Percentiles rank a stretch among this genome's conserved stretches.
phyloP scores from a whole-genome alignment of 2,797 vertebrate genomes.

The Brachyalestes nurse region DNA sequence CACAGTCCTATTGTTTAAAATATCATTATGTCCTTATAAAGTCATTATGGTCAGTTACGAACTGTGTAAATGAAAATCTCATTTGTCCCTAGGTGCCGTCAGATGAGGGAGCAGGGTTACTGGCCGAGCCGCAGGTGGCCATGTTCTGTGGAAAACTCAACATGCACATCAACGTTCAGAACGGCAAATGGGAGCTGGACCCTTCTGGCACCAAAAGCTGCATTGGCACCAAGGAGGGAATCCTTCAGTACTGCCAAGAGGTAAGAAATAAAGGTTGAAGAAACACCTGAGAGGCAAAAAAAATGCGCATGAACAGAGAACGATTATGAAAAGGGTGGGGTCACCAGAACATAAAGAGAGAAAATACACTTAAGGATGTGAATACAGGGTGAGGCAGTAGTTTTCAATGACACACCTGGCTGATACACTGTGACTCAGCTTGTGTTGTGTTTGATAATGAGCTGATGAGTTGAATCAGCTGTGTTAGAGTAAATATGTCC shows the following conservation, averaged over 20 bases:
- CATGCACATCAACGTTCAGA: conserved; percentile 91
- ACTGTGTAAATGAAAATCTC: background rate
- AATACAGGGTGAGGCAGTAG: background rate
- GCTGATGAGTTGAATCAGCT: background rate
- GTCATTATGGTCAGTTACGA: too few species aligned
- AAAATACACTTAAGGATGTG: background rate
- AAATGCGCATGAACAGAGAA: background rate
- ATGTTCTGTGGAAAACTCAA: conserved; percentile 91
- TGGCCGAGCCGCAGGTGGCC: conserved; percentile 88
- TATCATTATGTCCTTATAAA: too few species aligned
- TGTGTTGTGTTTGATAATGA: background rate
- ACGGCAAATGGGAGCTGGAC: conserved; percentile 86
- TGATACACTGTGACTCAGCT: background rate
- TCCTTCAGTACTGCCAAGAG: conserved; percentile 90
- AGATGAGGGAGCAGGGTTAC: conserved; percentile 80
- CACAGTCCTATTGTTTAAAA: too few species aligned
- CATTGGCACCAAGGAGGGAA: conserved; percentile 86
- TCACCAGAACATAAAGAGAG: background rate
- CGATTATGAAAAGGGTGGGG: background rate
- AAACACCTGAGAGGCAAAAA: background rate
- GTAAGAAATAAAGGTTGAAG: conserved; percentile 60
- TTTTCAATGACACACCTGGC: background rate
- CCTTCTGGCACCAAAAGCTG: conserved; percentile 84
- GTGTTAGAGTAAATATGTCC: background rate
- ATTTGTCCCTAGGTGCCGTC: conserved; percentile 77